Percentiles rank a stretch among this genome's conserved stretches.
phyloP scores from a whole-genome alignment of 2,888 invertebrate genomes.

The Polydrusus tereticollis region DNA sequence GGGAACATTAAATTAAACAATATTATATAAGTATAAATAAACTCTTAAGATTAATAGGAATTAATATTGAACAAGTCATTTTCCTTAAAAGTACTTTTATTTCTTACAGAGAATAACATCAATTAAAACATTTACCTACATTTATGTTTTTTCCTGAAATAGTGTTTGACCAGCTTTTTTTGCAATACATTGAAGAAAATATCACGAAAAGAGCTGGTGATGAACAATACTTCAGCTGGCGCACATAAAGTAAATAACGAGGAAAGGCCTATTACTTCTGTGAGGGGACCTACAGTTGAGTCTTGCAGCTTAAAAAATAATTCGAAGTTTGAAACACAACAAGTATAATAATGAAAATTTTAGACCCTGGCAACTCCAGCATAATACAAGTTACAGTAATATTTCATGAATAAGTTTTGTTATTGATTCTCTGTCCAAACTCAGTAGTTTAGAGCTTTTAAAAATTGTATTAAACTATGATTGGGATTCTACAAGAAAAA shows the following conservation, averaged over 20 bases:
- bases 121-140: not conserved
- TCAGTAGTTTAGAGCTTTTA: too few species aligned
- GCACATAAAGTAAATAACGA: slow-evolving; percentile 63
- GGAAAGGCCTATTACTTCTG: slow-evolving; percentile 60
- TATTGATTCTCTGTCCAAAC: too few species aligned
- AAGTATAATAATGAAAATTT: too few species aligned
- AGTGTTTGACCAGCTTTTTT: slow-evolving; percentile 41
- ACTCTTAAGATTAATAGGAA: not conserved
- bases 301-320: not conserved
- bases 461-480: too few species aligned
- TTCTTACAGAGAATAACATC: not conserved
- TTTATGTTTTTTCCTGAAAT: slow-evolving; percentile 29
- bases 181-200: slow-evolving; percentile 33
- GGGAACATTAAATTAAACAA: too few species aligned
- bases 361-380: too few species aligned
- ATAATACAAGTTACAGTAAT: too few species aligned
- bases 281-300: slow-evolving; percentile 57
- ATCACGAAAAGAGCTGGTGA: slow-evolving; percentile 42
- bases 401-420: too few species aligned
- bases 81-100: slow-evolving; percentile 1
- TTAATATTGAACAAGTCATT: not conserved
- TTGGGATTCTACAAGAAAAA: too few species aligned
- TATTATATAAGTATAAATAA: too few species aligned
- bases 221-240: slow-evolving; percentile 49
- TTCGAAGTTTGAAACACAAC: not conserved